Percentiles rank a stretch among this genome's conserved stretches.
phyloP scores from a whole-genome alignment of 1,140 invertebrate genomes.

The Diachasma alloeum region DNA sequence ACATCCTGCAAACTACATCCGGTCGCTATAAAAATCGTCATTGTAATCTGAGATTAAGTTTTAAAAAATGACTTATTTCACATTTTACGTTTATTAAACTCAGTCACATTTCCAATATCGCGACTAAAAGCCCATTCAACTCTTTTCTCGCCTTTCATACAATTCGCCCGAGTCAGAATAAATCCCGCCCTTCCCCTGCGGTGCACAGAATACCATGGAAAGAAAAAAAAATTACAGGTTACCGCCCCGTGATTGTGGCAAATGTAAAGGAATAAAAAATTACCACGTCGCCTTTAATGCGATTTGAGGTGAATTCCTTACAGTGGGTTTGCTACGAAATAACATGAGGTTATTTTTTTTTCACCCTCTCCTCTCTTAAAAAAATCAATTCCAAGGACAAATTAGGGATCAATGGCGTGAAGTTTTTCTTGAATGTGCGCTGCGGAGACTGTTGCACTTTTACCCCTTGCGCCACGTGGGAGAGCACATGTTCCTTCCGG shows the following conservation, averaged over 20 bases:
- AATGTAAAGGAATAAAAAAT: slow-evolving; percentile 46
- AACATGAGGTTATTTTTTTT: slow-evolving; percentile 3
- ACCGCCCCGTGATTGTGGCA: slow-evolving; percentile 35
- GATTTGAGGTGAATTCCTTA: slow-evolving; percentile 41
- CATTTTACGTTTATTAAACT: not conserved
- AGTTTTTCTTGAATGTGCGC: slow-evolving; percentile 13
- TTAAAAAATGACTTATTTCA: not conserved
- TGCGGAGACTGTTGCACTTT: slow-evolving; percentile 28
- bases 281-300: slow-evolving; percentile 57
- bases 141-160: slow-evolving; percentile 34
- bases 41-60: slow-evolving; percentile 30
- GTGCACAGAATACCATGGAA: slow-evolving; percentile 1
- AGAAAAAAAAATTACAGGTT: slow-evolving; percentile 46
- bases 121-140: slow-evolving; percentile 26
- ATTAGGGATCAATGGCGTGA: slow-evolving; percentile 48
- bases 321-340: not conserved
- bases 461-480: slow-evolving; percentile 28
- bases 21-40: slow-evolving; percentile 26
- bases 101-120: slow-evolving; percentile 10
- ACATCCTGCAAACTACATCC: slow-evolving; percentile 43
- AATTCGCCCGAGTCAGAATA: not conserved
- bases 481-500: slow-evolving; percentile 22
- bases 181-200: not conserved
- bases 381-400: slow-evolving; percentile 29
- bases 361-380: not conserved